These are phyloP conservation scores for Brachionus calyciflorus DNA, from an alignment of 1,140 invertebrate genomes.

Conservation along the genomic window DNA sequence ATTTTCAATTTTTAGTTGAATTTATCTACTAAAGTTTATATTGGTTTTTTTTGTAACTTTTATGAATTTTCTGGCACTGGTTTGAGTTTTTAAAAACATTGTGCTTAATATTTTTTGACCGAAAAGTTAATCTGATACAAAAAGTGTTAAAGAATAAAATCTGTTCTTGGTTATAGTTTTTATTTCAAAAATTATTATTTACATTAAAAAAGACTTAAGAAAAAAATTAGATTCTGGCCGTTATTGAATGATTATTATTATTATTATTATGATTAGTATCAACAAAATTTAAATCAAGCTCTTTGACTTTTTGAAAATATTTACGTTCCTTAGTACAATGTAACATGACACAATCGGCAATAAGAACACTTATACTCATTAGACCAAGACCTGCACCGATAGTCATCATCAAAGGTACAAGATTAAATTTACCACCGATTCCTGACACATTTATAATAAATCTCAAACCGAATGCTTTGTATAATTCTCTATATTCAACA, in stretches of 20 bases:
- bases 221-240: background rate
- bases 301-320: constrained; percentile 45
- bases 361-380: constrained; percentile 47
- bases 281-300: constrained; percentile 38
- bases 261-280: too few relatives aligned
- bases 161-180: too few relatives aligned
- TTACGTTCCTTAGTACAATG: constrained; percentile 45
- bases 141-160: too few relatives aligned
- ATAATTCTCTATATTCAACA: constrained; percentile 60
- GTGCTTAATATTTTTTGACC: too few relatives aligned
- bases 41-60: too few relatives aligned
- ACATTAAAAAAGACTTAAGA: too few relatives aligned
- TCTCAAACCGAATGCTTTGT: constrained; percentile 49
- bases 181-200: background rate
- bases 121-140: too few relatives aligned
- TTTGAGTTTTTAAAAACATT: too few relatives aligned
- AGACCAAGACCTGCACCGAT: constrained; percentile 49
- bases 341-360: constrained; percentile 43
- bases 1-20: too few relatives aligned
- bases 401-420: constrained; percentile 48
- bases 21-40: too few relatives aligned
- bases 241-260: background rate
- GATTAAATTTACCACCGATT: constrained; percentile 48
- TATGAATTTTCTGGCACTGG: too few relatives aligned
- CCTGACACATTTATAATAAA: constrained; percentile 48